Percentiles rank a stretch among this genome's conserved stretches.
Conservation (phyloP, 1,140 invertebrate species). For the Macrobrachium rosenbergii region DNA sequence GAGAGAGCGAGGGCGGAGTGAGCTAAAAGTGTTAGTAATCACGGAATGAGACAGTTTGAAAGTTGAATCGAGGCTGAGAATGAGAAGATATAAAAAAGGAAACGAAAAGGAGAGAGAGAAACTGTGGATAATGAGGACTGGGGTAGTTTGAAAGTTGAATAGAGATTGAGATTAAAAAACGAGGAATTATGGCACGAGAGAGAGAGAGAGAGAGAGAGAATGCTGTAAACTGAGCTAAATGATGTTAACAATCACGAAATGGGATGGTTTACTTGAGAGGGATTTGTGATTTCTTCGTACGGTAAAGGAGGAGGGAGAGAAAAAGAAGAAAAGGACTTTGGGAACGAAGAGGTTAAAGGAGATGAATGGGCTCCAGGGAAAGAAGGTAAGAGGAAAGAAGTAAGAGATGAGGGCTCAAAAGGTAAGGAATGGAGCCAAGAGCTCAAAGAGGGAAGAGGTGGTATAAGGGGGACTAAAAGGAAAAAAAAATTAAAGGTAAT, state of each 20-base stretch:
- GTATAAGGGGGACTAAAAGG: not conserved
- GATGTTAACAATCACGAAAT: not conserved
- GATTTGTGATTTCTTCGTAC: too few relatives aligned
- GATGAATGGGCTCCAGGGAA: not conserved
- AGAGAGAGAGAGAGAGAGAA: conserved; percentile 15
- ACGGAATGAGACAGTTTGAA: not conserved
- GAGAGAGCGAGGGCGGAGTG: conserved; percentile 17
- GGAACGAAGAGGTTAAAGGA: not conserved
- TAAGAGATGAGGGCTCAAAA: not conserved
- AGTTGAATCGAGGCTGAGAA: not conserved
- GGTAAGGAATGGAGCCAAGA: not conserved
- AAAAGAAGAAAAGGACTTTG: not conserved
- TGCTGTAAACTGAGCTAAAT: not conserved
- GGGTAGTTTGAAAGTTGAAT: not conserved
- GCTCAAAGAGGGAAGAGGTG: not conserved
- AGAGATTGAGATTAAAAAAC: not conserved
- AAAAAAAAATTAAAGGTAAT: not conserved
- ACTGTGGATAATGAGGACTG: not conserved
- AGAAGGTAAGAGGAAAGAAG: not conserved
- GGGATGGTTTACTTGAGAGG: not conserved
- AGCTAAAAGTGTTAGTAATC: conserved; percentile 13
- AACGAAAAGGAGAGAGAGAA: not conserved
- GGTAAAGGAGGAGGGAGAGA: not conserved
- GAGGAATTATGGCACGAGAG: not conserved
- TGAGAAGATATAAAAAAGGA: not conserved